Evolutionary conservation across 2,797 vertebrate species (phyloP).

Genomic region (Buceros bicornis): DNA sequence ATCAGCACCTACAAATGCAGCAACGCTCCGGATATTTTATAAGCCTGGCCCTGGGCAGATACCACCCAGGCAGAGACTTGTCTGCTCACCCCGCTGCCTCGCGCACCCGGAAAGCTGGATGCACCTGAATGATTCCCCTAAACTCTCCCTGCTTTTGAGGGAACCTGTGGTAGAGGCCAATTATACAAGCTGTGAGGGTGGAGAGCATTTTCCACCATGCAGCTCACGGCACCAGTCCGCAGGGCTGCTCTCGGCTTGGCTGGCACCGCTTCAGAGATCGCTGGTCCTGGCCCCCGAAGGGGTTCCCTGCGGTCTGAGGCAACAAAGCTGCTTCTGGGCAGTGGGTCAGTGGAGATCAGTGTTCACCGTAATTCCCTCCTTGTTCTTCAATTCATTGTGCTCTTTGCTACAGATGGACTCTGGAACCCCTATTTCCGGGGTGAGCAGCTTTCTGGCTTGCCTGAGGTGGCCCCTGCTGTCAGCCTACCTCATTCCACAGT

Average conservation of each 20-base stretch:
- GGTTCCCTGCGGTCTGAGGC: background rate
- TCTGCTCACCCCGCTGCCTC: background rate
- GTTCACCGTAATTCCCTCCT: background rate
- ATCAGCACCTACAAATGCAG: background rate
- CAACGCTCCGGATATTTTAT: background rate
- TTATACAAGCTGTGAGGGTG: background rate
- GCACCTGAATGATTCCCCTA: background rate
- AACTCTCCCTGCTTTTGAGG: background rate
- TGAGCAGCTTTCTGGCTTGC: background rate
- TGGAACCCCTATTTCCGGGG: background rate
- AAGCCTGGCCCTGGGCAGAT: background rate
- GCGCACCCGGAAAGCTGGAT: background rate
- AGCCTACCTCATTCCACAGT: background rate
- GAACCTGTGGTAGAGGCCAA: background rate
- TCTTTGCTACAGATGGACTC: background rate
- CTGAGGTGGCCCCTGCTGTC: background rate
- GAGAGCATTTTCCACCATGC: background rate
- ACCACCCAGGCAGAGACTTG: background rate
- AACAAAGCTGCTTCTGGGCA: background rate
- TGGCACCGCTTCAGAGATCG: rapidly evolving
- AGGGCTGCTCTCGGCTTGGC: background rate
- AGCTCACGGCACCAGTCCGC: background rate
- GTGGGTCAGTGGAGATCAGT: background rate
- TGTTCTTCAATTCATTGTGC: background rate
- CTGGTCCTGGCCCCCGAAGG: background rate